Percentiles rank a stretch among this genome's conserved stretches.
Evolutionary conservation across 2,113 vertebrate species (phyloP).

Genomic region (Periophthalmodon schlosseri): DNA sequence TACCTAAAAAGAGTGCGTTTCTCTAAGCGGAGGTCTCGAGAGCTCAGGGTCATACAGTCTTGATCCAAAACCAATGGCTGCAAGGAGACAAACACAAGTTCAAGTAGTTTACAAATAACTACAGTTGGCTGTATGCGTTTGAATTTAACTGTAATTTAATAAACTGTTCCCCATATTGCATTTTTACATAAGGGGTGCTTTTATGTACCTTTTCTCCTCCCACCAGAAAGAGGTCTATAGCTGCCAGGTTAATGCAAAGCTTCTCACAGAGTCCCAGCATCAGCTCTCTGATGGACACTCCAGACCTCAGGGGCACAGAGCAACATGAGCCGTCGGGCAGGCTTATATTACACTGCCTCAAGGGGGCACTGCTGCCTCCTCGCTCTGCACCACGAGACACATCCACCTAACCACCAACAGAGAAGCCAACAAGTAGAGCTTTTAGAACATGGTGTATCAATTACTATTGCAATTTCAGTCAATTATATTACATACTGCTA

Average conservation of each 20-base stretch:
- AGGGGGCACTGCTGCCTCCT: slow-evolving; percentile 59
- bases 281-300: slow-evolving; percentile 90
- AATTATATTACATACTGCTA: neutral
- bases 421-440: neutral
- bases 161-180: neutral
- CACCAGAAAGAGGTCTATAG: slow-evolving; percentile 92
- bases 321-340: slow-evolving; percentile 90
- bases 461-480: neutral
- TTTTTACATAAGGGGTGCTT: neutral
- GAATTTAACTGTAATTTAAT: neutral
- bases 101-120: neutral
- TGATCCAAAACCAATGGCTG: slow-evolving; percentile 96
- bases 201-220: slow-evolving; percentile 94
- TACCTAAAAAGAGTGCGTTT: slow-evolving; percentile 97
- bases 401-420: slow-evolving; percentile 76
- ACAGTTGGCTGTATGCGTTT: neutral
- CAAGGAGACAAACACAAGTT: slow-evolving; percentile 15
- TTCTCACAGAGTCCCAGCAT: slow-evolving; percentile 91
- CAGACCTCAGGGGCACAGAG: slow-evolving; percentile 81
- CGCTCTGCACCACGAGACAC: slow-evolving; percentile 80
- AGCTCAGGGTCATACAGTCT: slow-evolving; percentile 92
- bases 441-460: neutral
- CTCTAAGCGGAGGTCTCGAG: slow-evolving; percentile 92
- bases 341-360: slow-evolving; percentile 87
- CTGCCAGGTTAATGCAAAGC: slow-evolving; percentile 90